Evolutionary conservation across 2,113 vertebrate species (phyloP).

Genomic region (Turnix velox): DNA sequence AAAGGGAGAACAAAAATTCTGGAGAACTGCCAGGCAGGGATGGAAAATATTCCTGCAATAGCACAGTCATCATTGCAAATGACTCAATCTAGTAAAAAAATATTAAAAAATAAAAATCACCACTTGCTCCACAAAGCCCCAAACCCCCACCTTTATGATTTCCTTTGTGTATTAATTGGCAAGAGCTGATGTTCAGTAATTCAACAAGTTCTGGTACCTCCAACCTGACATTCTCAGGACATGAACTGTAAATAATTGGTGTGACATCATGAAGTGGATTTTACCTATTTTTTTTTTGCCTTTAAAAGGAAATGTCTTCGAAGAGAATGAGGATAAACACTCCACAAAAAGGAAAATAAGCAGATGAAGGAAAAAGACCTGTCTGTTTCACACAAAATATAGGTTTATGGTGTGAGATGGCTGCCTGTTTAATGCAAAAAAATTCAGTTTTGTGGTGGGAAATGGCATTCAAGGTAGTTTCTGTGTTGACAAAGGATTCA

Average conservation of each 20-base stretch:
- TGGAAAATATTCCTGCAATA: neutral
- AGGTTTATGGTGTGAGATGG: too few relatives aligned
- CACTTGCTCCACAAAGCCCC: neutral
- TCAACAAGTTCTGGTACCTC: rapidly evolving
- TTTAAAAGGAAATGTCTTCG: neutral
- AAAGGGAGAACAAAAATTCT: neutral
- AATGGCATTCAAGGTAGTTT: neutral
- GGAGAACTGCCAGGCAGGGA: neutral
- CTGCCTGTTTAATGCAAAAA: neutral
- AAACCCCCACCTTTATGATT: neutral
- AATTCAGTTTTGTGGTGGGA: neutral
- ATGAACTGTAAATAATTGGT: neutral
- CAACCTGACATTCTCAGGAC: neutral
- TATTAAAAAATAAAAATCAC: too few relatives aligned
- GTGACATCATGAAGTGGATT: neutral
- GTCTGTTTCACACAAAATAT: too few relatives aligned
- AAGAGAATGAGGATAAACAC: neutral
- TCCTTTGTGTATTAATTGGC: neutral
- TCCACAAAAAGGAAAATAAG: neutral
- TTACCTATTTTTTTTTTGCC: neutral
- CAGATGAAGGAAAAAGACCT: neutral
- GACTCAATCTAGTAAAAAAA: neutral
- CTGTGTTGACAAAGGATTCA: neutral
- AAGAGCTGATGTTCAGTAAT: neutral
- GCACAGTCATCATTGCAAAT: neutral